Evolutionary conservation across 1,140 invertebrate species (phyloP).

Genomic region (Myzus persicae): DNA sequence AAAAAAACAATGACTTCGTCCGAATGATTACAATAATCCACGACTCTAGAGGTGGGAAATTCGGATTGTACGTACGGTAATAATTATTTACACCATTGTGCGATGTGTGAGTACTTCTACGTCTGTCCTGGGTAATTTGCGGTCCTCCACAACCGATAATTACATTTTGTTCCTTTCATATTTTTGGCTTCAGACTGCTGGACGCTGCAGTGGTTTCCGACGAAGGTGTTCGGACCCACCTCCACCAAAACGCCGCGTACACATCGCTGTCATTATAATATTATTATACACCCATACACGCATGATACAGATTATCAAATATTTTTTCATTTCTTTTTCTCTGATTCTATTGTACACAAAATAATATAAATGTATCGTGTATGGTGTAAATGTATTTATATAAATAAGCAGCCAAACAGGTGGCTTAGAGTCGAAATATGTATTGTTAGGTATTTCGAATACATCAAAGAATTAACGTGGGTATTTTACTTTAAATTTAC

Average conservation of each 20-base stretch:
- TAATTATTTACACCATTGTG: slow-evolving; percentile 55
- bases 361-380: background rate
- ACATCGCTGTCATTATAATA: slow-evolving; percentile 20
- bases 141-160: slow-evolving; percentile 56
- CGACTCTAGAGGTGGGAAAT: slow-evolving; percentile 47
- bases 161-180: slow-evolving; percentile 47
- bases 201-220: slow-evolving; percentile 53
- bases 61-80: slow-evolving; percentile 43
- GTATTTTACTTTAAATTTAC: background rate
- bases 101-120: slow-evolving; percentile 19
- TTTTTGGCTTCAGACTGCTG: slow-evolving; percentile 50
- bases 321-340: background rate
- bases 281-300: background rate
- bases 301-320: slow-evolving; percentile 19
- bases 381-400: background rate
- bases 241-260: background rate
- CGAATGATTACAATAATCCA: slow-evolving; percentile 56
- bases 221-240: slow-evolving; percentile 38
- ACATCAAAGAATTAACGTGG: background rate
- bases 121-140: slow-evolving; percentile 54
- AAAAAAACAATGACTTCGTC: slow-evolving; percentile 53
- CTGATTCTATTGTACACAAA: background rate
- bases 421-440: background rate
- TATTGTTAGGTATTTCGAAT: background rate
- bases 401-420: background rate